Conservation (phyloP, 2,797 vertebrate species). For the Aselliscus stoliczkanus region DNA sequence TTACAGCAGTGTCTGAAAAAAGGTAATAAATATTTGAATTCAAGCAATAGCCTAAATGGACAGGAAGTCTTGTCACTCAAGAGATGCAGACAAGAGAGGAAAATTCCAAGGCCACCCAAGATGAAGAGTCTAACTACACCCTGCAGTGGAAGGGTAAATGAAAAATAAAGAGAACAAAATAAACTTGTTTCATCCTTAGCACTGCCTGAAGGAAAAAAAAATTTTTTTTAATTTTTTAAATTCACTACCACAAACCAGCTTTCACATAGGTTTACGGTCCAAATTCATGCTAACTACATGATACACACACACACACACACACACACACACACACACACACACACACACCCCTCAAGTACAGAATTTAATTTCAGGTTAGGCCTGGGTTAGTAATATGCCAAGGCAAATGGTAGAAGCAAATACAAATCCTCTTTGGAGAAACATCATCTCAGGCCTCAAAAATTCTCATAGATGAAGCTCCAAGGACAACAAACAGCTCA, state of each 20-base stretch:
- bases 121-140: background rate
- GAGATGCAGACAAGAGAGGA: background rate
- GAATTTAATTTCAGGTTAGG: background rate
- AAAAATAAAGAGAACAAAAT: background rate
- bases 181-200: background rate
- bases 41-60: background rate
- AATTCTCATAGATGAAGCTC: background rate
- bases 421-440: background rate
- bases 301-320: background rate
- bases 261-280: background rate
- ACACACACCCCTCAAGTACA: background rate
- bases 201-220: background rate
- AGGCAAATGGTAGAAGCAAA: background rate
- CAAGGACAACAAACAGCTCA: background rate
- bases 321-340: background rate
- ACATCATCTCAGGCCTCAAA: background rate
- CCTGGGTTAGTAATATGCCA: background rate
- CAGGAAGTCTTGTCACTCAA: background rate
- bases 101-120: background rate
- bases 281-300: background rate
- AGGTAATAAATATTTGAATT: background rate
- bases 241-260: background rate
- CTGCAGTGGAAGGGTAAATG: background rate
- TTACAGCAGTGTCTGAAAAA: background rate
- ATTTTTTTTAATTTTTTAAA: background rate